Base-by-base conservation (phyloP, 2,113 vertebrate species). In the Polypterus senegalus region DNA sequence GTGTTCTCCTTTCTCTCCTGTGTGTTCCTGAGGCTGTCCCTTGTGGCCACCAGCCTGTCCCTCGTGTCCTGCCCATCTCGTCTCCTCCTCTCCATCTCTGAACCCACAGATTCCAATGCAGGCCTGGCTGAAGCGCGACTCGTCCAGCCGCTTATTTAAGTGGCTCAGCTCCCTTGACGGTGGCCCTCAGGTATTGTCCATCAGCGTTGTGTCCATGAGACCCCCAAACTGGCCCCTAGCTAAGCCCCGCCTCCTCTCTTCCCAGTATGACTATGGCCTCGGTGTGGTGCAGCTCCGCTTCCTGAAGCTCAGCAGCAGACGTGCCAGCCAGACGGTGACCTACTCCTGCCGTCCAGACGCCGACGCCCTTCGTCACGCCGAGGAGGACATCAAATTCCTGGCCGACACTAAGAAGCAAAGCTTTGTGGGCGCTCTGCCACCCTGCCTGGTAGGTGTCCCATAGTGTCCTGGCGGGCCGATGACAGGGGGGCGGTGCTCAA, bases 271-370 rank as follows among this genome's bases (percentile, higher is more conserved):
- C 54, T 70, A 64, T 3, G 90, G 81, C 4, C 77, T 80, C 62
- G 81, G 70, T 47, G 62, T 88, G 4, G 89, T 94, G 57, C 92
- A 93, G 85, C 79, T 90, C 46, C 86, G 92, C 7, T 93, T 93
- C 63, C 79, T 94, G 59, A 83, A 83, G 69, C 77, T 94, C 63
- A 89, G 90, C 69, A 94, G 91, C 67, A 65, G 1, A 54, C 65
- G 65, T 0, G 90, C 83, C 3, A 9, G 73, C 0, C 92, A 93
- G 78, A 82, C 75, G 54, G 49, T 92, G 62, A 88, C 85, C 1
- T 90, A 87, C 76, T 83, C 86, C 46, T 94, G 92, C 73, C 73
- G 77, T 8, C 77, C 84, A 0, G 79, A 44, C 7, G 47, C 60
- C 0, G 3, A 64, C 59, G 59, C 49, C 54, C 77, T 65, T 64